Evolutionary conservation across 2,113 vertebrate species (phyloP).

Genomic region (Platysternon megacephalum): DNA sequence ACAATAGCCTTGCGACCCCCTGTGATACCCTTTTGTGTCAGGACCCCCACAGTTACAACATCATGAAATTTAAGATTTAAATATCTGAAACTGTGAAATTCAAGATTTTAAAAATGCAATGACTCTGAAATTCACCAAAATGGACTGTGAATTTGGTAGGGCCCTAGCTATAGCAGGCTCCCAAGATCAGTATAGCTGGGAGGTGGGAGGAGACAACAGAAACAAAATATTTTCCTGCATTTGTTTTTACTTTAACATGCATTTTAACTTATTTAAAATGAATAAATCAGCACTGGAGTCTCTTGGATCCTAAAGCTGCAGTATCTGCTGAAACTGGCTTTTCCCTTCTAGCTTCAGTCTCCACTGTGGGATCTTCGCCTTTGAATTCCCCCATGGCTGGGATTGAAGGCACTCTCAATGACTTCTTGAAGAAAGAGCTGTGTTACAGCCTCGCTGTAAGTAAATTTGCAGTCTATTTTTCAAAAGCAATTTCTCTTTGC

Average conservation of each 20-base stretch:
- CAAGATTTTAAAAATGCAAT: too few species aligned
- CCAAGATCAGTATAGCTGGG: background rate
- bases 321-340: accelerated
- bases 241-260: background rate
- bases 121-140: too few species aligned
- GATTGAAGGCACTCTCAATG: background rate
- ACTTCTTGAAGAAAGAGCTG: background rate
- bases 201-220: background rate
- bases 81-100: too few species aligned
- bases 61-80: too few species aligned
- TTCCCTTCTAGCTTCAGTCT: background rate
- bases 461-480: background rate
- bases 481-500: background rate
- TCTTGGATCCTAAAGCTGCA: background rate
- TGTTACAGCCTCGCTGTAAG: background rate
- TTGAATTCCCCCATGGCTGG: background rate
- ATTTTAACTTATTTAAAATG: background rate
- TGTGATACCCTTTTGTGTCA: too few species aligned
- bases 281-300: background rate
- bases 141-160: too few species aligned
- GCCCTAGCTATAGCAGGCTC: background rate
- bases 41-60: too few species aligned
- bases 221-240: accelerated
- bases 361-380: background rate
- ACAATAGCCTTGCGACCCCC: too few species aligned